A percentile compares a stretch with the other conserved stretches of the same genome.
Evolutionary conservation across 1,140 invertebrate species (phyloP).

Genomic region (Drosophila kepulauana): DNA sequence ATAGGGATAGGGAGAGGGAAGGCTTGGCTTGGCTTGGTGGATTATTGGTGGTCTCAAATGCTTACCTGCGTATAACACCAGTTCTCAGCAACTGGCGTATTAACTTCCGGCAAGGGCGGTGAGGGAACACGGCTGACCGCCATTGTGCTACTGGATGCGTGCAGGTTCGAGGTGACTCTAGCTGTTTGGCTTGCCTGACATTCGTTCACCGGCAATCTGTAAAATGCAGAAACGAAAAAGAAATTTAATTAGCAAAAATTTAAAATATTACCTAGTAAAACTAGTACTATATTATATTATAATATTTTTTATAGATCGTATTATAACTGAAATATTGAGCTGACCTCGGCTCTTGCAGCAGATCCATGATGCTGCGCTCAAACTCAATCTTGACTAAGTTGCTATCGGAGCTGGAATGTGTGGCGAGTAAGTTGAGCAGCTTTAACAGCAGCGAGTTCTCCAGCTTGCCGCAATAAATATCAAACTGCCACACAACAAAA

Average conservation of each 20-base stretch:
- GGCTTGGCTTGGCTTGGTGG: background rate
- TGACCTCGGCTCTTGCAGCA: slow-evolving; percentile 79
- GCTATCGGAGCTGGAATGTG: slow-evolving; percentile 62
- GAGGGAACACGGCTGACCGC: slow-evolving; percentile 95
- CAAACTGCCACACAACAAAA: slow-evolving; percentile 17
- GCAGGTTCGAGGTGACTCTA: slow-evolving; percentile 92
- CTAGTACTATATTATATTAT: too few species aligned
- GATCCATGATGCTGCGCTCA: slow-evolving; percentile 83
- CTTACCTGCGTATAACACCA: slow-evolving; percentile 98
- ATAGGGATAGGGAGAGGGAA: background rate
- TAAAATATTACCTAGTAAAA: background rate
- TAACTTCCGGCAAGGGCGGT: slow-evolving; percentile 95
- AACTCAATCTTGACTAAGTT: slow-evolving; percentile 82
- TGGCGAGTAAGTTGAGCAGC: slow-evolving; percentile 70
- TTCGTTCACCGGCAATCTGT: slow-evolving; percentile 93
- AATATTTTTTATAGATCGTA: too few species aligned
- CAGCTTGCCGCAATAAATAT: slow-evolving; percentile 65
- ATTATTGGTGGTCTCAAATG: slow-evolving; percentile 18
- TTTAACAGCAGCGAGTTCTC: slow-evolving; percentile 80
- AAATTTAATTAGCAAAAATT: background rate
- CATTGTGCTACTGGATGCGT: slow-evolving; percentile 91
- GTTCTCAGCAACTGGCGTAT: slow-evolving; percentile 97
- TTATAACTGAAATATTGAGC: background rate
- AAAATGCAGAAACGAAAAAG: slow-evolving; percentile 75
- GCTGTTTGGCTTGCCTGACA: slow-evolving; percentile 92